Conservation (phyloP, 2,113 vertebrate genomes). For the Edolisoma coerulescens region DNA sequence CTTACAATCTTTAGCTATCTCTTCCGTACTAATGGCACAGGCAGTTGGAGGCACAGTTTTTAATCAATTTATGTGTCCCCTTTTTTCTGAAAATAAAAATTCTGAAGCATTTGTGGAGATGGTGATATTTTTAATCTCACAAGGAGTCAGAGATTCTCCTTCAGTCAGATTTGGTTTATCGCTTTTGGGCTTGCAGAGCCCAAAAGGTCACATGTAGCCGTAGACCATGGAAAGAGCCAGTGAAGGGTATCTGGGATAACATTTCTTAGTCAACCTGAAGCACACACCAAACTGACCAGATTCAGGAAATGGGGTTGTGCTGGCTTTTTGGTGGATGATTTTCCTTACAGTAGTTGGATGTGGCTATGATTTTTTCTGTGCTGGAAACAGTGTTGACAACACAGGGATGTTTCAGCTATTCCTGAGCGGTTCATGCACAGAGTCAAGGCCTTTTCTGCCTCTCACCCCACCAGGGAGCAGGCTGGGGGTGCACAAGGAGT, state of each 20-base stretch:
- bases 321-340: not conserved
- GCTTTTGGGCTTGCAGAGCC: not conserved
- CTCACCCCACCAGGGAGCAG: fast-evolving
- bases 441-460: not conserved
- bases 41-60: not conserved
- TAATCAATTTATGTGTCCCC: not conserved
- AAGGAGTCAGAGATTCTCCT: not conserved
- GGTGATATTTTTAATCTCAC: not conserved
- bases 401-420: not conserved
- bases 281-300: not conserved
- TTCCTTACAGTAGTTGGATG: not conserved
- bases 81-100: not conserved
- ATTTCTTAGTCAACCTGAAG: not conserved
- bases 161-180: not conserved
- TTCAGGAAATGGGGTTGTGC: not conserved
- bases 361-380: not conserved
- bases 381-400: not conserved
- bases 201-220: not conserved
- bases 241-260: not conserved
- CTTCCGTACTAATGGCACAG: not conserved
- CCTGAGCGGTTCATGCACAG: fast-evolving
- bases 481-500: not conserved
- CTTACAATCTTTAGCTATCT: not conserved
- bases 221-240: not conserved
- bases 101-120: not conserved